Base-by-base conservation (phyloP, 2,113 vertebrate genomes). In the Camarhynchus parvulus region DNA sequence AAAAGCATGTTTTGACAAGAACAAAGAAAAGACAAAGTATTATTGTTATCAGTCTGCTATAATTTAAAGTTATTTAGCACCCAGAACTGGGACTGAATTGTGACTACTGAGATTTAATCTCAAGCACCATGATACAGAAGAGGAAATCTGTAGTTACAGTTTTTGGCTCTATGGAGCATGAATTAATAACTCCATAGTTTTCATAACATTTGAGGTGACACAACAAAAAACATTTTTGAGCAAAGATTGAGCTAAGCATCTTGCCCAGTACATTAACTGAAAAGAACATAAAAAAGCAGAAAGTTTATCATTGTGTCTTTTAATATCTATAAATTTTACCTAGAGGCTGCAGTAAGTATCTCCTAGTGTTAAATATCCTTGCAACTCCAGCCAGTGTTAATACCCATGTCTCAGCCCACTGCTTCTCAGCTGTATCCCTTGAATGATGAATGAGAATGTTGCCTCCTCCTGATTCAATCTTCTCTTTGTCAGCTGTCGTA, bases 361-460 rank as follows among this genome's bases (percentile, higher is more conserved):
- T 98, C 83, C 99, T 98, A 17, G 99, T 99, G 97, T 99, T 99
- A 93, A 99, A 99, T 96, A 99, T 99, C 90, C 99, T 98, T 19
- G 99, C 99, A 89, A 99, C 99, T 35, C 99, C 99, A 3, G 99
- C 99, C 56, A 99, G 96, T 1, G 99, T 99, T 96, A 99, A 98
- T 42, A 99, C 99, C 99, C 99, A 99, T 4, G 99, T 99, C 94
- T 99, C 99, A 5, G 99, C 99, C 99, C 99, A 99, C 63, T 99
- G 99, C 82, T 99, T 99, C 94, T 99, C 99, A n/a, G 99, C 99
- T 12, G 99, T 99, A 96, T 99, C 99, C 7, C 99, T 98, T 13
- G 99, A 99, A 97, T 99, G 99, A 96, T 99, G 99, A 96, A 99
- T 99, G 47, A 99, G 99, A 93, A 99, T 99, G 97, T 99, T 99